These are phyloP conservation scores for Stenopsyche tienmushanensis DNA, from an alignment of 1,140 invertebrate genomes.

Conservation along the genomic window DNA sequence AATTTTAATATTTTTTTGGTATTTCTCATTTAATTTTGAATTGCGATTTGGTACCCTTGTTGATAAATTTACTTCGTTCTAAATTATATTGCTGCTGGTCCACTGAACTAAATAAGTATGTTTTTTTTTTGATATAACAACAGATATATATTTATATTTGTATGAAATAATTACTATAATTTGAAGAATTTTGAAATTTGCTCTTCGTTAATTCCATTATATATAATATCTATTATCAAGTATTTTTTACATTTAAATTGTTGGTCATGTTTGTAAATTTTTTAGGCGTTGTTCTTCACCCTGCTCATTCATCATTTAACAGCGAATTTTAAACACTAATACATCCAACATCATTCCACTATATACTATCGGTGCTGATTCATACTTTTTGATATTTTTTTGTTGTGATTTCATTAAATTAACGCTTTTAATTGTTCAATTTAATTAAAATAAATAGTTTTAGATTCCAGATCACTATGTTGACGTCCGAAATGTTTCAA, in stretches of 20 bases:
- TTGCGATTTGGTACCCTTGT: background rate
- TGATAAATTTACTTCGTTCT: background rate
- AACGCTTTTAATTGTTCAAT: background rate
- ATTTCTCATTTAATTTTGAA: background rate
- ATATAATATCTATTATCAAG: background rate
- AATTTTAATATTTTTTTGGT: background rate
- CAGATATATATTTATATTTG: constrained; percentile 25
- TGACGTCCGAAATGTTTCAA: background rate
- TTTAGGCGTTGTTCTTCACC: constrained; percentile 39
- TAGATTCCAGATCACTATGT: constrained; percentile 1
- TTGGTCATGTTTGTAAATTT: constrained; percentile 30
- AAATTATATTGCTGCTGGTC: constrained; percentile 35
- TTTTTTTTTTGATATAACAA: constrained; percentile 14
- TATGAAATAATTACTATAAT: constrained; percentile 21
- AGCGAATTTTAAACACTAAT: constrained; percentile 10
- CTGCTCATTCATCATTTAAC: constrained; percentile 29
- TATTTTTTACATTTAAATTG: constrained; percentile 26
- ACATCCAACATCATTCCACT: constrained; percentile 28
- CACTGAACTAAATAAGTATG: constrained; percentile 28
- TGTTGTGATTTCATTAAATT: no score
- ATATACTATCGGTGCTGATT: constrained; percentile 26
- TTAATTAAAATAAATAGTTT: background rate
- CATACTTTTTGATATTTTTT: constrained; percentile 28
- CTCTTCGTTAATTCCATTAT: constrained; percentile 12
- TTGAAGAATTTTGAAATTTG: constrained; percentile 12